Conservation (phyloP, 2,797 vertebrate genomes). For the Dendrocincla fuliginosa region DNA sequence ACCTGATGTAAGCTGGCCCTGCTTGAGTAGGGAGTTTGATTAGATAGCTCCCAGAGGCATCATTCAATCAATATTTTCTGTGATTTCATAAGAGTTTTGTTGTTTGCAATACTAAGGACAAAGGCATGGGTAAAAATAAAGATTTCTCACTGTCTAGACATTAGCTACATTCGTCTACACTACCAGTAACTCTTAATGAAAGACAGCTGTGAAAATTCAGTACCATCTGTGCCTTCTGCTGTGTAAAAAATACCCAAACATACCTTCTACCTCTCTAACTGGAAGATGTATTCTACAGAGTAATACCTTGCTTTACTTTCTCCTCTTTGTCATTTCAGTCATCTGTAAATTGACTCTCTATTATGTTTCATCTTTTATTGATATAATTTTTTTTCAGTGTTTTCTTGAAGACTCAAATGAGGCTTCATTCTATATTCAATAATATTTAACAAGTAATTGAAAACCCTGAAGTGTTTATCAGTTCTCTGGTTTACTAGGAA, state of each 20-base stretch:
- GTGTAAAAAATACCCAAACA: not conserved
- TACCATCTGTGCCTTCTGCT: not conserved
- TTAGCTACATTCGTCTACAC: not conserved
- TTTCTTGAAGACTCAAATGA: not conserved
- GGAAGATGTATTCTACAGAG: not conserved
- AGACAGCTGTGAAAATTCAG: constrained; percentile 9
- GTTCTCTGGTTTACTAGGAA: not conserved
- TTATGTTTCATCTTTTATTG: not conserved
- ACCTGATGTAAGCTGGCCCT: not conserved
- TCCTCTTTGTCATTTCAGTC: not conserved
- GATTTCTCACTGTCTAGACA: not conserved
- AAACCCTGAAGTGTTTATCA: not conserved
- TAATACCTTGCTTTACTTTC: not conserved
- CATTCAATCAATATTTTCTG: not conserved
- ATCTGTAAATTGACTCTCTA: not conserved
- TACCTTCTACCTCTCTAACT: not conserved
- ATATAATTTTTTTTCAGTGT: not conserved
- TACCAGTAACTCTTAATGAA: not conserved
- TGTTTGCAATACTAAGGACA: not conserved
- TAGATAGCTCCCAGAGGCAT: not conserved
- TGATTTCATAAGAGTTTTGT: not conserved
- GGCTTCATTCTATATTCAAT: not conserved
- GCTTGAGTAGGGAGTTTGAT: not conserved
- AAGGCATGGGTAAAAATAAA: not conserved
- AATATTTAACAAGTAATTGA: not conserved